Percentiles rank a stretch among this genome's conserved stretches.
Evolutionary conservation across 1,140 invertebrate genomes (phyloP).

Genomic region (Trachelipus rathkii): DNA sequence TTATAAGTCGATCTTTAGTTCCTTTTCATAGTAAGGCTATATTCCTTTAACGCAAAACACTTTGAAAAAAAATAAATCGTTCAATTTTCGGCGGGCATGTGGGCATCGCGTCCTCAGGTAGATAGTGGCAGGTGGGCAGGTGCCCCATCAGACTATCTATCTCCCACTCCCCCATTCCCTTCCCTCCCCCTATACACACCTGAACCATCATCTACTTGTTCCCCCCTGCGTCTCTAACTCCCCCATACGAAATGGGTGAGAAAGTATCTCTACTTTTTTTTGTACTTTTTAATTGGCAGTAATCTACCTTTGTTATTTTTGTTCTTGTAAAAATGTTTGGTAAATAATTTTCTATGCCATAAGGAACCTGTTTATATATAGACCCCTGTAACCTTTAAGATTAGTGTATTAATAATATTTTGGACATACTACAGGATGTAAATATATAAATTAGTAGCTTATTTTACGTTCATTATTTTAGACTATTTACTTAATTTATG

Average conservation of each 20-base stretch:
- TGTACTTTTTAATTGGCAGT: slow-evolving; percentile 13
- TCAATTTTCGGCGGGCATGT: slow-evolving; percentile 30
- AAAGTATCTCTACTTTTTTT: not conserved
- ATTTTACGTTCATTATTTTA: too few species aligned
- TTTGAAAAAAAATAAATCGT: slow-evolving; percentile 23
- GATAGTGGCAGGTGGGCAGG: slow-evolving; percentile 44
- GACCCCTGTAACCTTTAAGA: too few species aligned
- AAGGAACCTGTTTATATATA: too few species aligned
- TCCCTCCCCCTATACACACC: not conserved
- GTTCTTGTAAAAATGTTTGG: too few species aligned
- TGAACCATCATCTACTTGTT: slow-evolving; percentile 12
- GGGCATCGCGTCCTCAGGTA: slow-evolving; percentile 42
- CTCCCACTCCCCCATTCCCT: slow-evolving; percentile 23
- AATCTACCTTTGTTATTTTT: slow-evolving; percentile 1
- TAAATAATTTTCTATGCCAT: too few species aligned
- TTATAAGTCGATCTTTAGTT: not conserved
- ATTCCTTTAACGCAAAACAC: slow-evolving; percentile 22
- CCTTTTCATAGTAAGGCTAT: not conserved
- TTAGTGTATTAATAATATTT: too few species aligned
- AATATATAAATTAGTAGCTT: too few species aligned
- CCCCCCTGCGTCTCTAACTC: slow-evolving; percentile 28
- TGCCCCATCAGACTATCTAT: slow-evolving; percentile 28
- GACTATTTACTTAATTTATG: too few species aligned
- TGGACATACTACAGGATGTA: too few species aligned
- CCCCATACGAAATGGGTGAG: slow-evolving; percentile 17